phyloP scores from a whole-genome alignment of 1,140 invertebrate species.

The Octopus sinensis region DNA sequence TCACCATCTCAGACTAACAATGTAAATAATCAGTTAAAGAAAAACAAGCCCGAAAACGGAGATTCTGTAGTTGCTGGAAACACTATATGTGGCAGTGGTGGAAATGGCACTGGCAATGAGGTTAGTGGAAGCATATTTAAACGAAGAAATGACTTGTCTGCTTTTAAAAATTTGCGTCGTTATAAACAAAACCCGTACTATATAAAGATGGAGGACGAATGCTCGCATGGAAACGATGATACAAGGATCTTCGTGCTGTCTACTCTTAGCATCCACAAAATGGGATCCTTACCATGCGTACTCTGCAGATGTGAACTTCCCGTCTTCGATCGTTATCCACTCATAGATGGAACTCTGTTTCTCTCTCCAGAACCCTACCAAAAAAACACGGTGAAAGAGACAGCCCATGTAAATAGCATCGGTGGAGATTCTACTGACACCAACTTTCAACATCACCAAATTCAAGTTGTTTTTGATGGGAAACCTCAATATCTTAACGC shows the following conservation, averaged over 20 bases:
- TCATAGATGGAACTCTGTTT: conserved; percentile 96
- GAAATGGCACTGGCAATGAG: neutral
- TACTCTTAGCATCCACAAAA: conserved; percentile 46
- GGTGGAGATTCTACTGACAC: neutral
- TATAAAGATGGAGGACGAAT: conserved; percentile 88
- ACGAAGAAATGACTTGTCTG: conserved; percentile 86
- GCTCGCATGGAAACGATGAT: conserved; percentile 94
- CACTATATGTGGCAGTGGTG: neutral
- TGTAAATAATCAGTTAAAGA: conserved; percentile 53
- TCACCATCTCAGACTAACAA: conserved; percentile 34
- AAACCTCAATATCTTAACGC: conserved; percentile 86
- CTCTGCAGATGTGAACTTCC: conserved; percentile 83
- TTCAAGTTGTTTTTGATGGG: conserved; percentile 71
- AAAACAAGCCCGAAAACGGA: conserved; percentile 75
- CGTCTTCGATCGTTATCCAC: conserved; percentile 93
- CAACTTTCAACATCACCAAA: conserved; percentile 17
- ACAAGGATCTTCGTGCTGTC: conserved; percentile 63
- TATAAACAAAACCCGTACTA: conserved; percentile 90
- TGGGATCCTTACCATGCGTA: conserved; percentile 60
- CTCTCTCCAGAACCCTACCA: conserved; percentile 70
- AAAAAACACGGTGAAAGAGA: neutral
- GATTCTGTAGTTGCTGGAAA: conserved; percentile 60
- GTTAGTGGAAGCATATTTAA: conserved; percentile 52
- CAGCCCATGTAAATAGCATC: neutral
- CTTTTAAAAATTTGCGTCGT: conserved; percentile 88